These are phyloP conservation scores for Idaea dimidiata DNA, from an alignment of 2,888 invertebrate genomes.

Conservation along the genomic window DNA sequence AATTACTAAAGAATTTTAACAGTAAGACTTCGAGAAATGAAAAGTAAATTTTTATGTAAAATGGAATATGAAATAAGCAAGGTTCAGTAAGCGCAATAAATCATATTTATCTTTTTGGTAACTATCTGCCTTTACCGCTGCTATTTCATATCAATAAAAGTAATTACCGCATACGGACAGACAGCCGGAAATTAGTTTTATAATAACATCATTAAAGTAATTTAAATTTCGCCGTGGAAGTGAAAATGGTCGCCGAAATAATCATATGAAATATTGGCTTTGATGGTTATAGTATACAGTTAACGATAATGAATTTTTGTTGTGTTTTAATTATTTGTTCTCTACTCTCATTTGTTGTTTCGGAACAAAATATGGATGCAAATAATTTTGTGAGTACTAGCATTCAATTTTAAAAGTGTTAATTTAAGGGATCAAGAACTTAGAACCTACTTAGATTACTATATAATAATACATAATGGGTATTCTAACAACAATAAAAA, in stretches of 20 bases:
- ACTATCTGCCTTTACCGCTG: constrained; percentile 28
- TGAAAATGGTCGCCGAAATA: constrained; percentile 9
- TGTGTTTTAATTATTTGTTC: not conserved
- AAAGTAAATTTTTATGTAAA: not conserved
- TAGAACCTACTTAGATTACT: too few relatives aligned
- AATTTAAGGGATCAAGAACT: too few relatives aligned
- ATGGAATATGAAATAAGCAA: not conserved
- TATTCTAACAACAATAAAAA: too few relatives aligned
- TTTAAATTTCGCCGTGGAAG: not conserved
- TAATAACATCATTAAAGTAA: constrained; percentile 32
- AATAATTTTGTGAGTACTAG: constrained; percentile 47
- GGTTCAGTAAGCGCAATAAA: constrained; percentile 17
- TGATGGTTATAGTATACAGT: not conserved
- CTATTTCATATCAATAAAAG: constrained; percentile 34
- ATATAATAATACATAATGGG: too few relatives aligned
- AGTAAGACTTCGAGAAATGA: not conserved
- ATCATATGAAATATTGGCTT: constrained; percentile 16
- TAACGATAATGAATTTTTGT: constrained; percentile 5
- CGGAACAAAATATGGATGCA: constrained; percentile 34
- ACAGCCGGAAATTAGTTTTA: constrained; percentile 52
- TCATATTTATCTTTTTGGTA: constrained; percentile 28
- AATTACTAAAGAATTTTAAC: too few relatives aligned
- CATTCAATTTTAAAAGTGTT: not conserved
- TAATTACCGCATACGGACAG: constrained; percentile 30
- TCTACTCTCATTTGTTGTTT: constrained; percentile 20